Evolutionary conservation across 2,888 invertebrate species (phyloP), one percentile per base, ranked within the genome.

Genomic region (Athalia rosae): DNA sequence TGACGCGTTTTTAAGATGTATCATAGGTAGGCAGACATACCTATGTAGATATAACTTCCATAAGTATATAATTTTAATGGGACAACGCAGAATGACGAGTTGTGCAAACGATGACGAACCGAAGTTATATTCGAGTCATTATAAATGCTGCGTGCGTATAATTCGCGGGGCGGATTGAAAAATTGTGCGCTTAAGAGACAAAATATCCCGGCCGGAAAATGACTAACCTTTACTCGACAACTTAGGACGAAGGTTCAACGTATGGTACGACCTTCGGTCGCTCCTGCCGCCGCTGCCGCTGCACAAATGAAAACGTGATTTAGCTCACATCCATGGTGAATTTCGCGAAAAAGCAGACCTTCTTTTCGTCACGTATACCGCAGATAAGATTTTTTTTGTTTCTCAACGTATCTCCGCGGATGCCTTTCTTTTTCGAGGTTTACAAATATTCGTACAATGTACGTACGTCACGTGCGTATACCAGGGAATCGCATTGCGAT

Each of bases 81-180:
- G 53, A 53, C 53, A 53, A 7, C 50, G 50, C 1, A 11, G 11
- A 9, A 11, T 11, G 50, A 53, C 53, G 53, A 7, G 58, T 71
- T 71, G 56, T 71, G 71, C 71, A 71, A 71, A 71, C 56, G 71
- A 71, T 71, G 58, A 58, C 71, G 58, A 71, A 58, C 56, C 50
- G 5, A 28, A 71, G 45, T 58, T n/a, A 43, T 43, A 67, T 67
- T 67, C 48, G 50, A 53, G 28, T 28, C 53, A 53, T 53, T 53
- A 53, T 9, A 7, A 9, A 71, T 71, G 13, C 71, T 11, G 58
- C 67, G 50, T 53, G 67, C 67, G 67, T 67, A 67, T 53, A 53
- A 67, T 67, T 67, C 67, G 53, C 67, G 67, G 67, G n/a, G 13
- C 58, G 4, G 45, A 45, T 4, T 71, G 13, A 9, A 58, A 71